These are phyloP conservation scores for Yponomeuta malinellus DNA, from an alignment of 2,888 invertebrate species.

Conservation along the genomic window DNA sequence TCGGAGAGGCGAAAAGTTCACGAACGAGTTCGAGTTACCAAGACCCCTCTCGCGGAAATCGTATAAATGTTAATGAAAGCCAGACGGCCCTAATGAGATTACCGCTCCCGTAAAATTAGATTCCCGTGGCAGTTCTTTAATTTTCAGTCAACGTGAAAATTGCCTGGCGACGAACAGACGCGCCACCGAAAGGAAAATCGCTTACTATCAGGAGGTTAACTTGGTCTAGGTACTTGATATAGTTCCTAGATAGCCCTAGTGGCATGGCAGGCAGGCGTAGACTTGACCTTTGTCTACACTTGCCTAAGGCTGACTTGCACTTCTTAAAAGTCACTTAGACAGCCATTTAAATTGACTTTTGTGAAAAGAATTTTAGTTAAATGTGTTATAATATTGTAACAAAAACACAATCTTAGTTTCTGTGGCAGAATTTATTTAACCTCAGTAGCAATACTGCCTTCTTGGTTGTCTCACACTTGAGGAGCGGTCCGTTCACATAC, in stretches of 20 bases:
- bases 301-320: too few species aligned
- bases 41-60: conserved; percentile 59
- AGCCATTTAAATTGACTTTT: too few species aligned
- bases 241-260: background rate
- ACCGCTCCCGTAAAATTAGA: conserved; percentile 68
- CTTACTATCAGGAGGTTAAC: background rate
- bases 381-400: too few species aligned
- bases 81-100: conserved; percentile 71
- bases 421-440: too few species aligned
- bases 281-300: too few species aligned
- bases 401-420: too few species aligned
- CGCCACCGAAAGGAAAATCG: background rate
- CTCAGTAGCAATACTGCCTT: too few species aligned
- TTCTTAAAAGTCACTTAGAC: too few species aligned
- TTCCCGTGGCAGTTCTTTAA: conserved; percentile 68
- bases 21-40: conserved; percentile 31
- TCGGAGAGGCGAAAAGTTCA: conserved; percentile 28
- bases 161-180: conserved; percentile 39
- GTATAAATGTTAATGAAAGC: conserved; percentile 73
- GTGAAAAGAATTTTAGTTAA: too few species aligned
- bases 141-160: conserved; percentile 68
- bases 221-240: background rate
- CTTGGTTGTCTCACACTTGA: too few species aligned
- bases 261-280: too few species aligned
- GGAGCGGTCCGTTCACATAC: too few species aligned